Base-by-base conservation (phyloP, 2,888 invertebrate species). In the Morpho helenor region DNA sequence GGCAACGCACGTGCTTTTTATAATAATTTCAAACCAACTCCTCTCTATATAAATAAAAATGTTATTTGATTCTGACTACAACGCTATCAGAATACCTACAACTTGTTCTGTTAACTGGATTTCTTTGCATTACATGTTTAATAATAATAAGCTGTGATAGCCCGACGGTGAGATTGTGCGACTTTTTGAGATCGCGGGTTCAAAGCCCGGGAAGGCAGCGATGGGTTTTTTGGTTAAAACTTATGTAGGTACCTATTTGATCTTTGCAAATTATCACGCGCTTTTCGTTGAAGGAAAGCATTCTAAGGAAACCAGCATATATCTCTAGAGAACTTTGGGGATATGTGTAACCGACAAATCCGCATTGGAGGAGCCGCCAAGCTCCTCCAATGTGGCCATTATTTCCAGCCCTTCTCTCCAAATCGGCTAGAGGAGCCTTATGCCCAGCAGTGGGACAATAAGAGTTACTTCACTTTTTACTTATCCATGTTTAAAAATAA, bases 71-170 rank as follows among this genome's bases (percentile, higher is more conserved):
- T 56, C 50, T 8, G 40, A n/a, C 45, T 42, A 42, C 47, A 41
- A 22, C 23, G 42, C 22, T n/a, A 48, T 54, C 54, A 10, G 48
- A 54, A 62, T 62, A 56, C 62, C 53, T 53, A 50, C 49, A 50
- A 44, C 53, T 53, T 41, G 51, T 56, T 59, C 59, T 54, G 43
- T 59, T 59, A 56, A 59, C 59, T 59, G 56, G 53, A 50, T 62
- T 62, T 62, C 62, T 56, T 49, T 44, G 62, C 59, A 62, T 59
- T 48, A 50, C 47, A 48, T 44, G 54, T 60, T 56, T 56, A 52
- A 54, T 55, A 49, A 23, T 2, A 31, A 31, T 31, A 31, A 31
- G 31, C 5, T 31, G 3, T 31, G 31, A 31, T 31, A 31, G 31
- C 31, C 31, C 31, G 2, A 5, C 31, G 5, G 31, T 31, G 31